Percentiles rank a stretch among this genome's conserved stretches.
Conservation (phyloP, 2,888 invertebrate genomes). For the Pristionchus fissidentatus region DNA sequence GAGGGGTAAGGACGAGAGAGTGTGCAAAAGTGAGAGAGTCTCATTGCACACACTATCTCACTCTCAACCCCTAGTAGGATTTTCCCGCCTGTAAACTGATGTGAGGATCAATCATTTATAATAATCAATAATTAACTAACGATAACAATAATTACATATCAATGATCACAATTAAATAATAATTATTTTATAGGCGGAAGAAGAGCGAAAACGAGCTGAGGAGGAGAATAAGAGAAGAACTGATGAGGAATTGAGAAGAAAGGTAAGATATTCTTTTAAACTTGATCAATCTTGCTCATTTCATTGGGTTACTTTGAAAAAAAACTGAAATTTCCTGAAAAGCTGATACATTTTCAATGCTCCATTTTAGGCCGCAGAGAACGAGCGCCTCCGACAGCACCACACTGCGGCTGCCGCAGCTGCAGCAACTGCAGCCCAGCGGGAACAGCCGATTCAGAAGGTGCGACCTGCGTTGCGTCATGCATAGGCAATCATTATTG, state of each 20-base stretch:
- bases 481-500: neutral
- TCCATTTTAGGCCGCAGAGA: conserved; percentile 13
- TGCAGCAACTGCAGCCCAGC: neutral
- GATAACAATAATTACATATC: neutral
- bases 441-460: neutral
- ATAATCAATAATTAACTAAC: too few relatives aligned
- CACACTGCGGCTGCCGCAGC: neutral
- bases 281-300: neutral
- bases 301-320: neutral
- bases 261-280: neutral
- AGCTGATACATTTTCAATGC: too few relatives aligned
- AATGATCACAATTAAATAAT: neutral
- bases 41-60: too few relatives aligned
- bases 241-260: conserved; percentile 38
- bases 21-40: too few relatives aligned
- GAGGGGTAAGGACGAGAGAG: too few relatives aligned
- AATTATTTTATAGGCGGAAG: conserved; percentile 5
- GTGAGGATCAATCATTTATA: too few relatives aligned
- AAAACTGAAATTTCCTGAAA: too few relatives aligned
- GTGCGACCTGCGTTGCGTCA: neutral
- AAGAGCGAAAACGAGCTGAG: conserved; percentile 37
- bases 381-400: conserved; percentile 12
- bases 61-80: too few relatives aligned
- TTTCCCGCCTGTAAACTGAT: too few relatives aligned
- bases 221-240: conserved; percentile 31